Evolutionary conservation across 2,888 invertebrate species (phyloP).

Genomic region (Noctua comes): DNA sequence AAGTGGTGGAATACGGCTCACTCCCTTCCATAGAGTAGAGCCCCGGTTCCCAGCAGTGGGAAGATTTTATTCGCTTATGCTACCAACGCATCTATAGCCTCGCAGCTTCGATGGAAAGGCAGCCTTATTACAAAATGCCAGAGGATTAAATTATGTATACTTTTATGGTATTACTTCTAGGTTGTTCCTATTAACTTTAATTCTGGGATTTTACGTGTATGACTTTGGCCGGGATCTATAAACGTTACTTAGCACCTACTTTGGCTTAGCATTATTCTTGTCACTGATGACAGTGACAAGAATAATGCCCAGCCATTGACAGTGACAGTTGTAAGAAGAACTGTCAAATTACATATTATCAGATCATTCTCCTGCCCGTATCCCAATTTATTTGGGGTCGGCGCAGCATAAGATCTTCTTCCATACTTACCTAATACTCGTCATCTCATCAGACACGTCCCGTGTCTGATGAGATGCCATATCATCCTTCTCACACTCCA

Average conservation of each 20-base stretch:
- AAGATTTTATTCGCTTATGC: background rate
- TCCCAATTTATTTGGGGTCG: too few species aligned
- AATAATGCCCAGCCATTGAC: too few species aligned
- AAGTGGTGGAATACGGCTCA: background rate
- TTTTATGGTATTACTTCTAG: conserved; percentile 29
- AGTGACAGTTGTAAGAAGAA: background rate
- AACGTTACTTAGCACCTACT: background rate
- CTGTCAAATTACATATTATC: background rate
- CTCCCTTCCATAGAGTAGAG: background rate
- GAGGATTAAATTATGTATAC: conserved; percentile 36
- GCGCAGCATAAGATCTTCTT: background rate
- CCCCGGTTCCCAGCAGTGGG: background rate
- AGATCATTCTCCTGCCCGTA: background rate
- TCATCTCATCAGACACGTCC: too few species aligned
- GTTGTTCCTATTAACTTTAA: background rate
- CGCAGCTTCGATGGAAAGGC: conserved; percentile 1
- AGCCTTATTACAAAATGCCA: conserved; percentile 28
- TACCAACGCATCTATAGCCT: background rate
- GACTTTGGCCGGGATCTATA: background rate
- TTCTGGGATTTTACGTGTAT: background rate
- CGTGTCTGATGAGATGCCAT: too few species aligned
- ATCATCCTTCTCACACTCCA: too few species aligned
- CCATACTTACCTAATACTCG: too few species aligned
- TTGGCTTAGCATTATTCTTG: background rate
- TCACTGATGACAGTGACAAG: too few species aligned